phyloP scores from a whole-genome alignment of 2,113 vertebrate species.

The Festucalex cinctus region DNA sequence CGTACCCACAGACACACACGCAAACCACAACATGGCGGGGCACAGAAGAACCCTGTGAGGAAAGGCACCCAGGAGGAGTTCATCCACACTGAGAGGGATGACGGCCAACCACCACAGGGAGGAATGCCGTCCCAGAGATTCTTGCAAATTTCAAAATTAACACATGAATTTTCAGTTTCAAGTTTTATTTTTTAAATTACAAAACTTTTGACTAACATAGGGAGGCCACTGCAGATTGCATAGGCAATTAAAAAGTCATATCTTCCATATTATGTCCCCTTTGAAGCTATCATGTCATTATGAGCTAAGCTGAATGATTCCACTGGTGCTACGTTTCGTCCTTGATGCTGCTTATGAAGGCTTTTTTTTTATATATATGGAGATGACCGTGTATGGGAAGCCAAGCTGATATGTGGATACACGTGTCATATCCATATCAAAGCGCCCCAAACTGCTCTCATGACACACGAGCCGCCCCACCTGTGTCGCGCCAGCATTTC shows the following conservation, averaged over 20 bases:
- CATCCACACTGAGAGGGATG: no score
- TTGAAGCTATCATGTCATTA: not conserved
- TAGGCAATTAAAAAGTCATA: not conserved
- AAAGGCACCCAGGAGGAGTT: no score
- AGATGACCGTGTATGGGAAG: slow-evolving; percentile 55
- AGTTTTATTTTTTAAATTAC: no score
- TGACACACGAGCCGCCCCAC: slow-evolving; percentile 52
- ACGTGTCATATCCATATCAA: slow-evolving; percentile 64
- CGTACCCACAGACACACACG: no score
- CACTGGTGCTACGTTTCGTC: slow-evolving; percentile 51
- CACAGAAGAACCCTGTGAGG: no score
- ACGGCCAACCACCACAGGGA: no score
- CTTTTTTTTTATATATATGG: slow-evolving; percentile 54
- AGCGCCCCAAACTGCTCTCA: slow-evolving; percentile 57
- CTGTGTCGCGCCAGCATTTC: slow-evolving; percentile 58
- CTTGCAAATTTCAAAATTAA: no score
- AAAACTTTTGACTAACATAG: not conserved
- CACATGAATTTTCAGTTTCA: no score
- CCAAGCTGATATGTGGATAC: slow-evolving; percentile 39
- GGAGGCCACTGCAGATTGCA: not conserved
- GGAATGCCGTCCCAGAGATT: no score
- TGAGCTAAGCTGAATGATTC: slow-evolving; percentile 52
- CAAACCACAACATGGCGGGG: no score
- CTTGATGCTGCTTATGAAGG: slow-evolving; percentile 64
- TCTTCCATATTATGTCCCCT: not conserved